These are phyloP conservation scores for Lasioglossum marginatum DNA, from an alignment of 2,888 invertebrate genomes.

Conservation along the genomic window DNA sequence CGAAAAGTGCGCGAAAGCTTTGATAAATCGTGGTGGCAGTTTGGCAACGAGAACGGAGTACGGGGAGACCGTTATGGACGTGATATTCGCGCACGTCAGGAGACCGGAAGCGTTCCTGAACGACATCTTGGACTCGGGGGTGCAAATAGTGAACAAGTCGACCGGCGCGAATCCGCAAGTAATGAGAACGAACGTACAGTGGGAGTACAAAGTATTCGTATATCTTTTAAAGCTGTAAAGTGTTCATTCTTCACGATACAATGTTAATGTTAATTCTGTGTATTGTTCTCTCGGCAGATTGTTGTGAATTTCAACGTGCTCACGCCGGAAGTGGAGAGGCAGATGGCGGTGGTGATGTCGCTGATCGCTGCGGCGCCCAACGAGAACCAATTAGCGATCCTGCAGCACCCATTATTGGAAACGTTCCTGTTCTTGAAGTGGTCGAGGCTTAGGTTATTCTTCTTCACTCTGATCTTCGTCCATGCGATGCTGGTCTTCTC, in stretches of 20 bases:
- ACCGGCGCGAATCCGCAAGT: conserved; percentile 74
- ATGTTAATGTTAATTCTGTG: too few relatives aligned
- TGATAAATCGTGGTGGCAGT: conserved; percentile 84
- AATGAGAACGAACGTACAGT: background rate
- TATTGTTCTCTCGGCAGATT: conserved; percentile 49
- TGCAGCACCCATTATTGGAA: conserved; percentile 85
- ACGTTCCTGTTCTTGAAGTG: conserved; percentile 85
- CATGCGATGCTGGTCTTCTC: conserved; percentile 84
- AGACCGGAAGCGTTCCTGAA: conserved; percentile 81
- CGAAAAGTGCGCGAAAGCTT: conserved; percentile 84
- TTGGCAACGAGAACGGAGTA: conserved; percentile 78
- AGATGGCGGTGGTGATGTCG: conserved; percentile 84
- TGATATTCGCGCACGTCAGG: conserved; percentile 81
- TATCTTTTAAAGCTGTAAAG: too few relatives aligned
- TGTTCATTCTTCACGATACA: too few relatives aligned
- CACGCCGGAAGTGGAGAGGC: conserved; percentile 80
- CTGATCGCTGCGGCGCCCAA: conserved; percentile 83
- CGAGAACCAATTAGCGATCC: conserved; percentile 82
- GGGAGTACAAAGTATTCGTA: too few relatives aligned
- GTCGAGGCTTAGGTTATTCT: conserved; percentile 85
- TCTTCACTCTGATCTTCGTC: conserved; percentile 83
- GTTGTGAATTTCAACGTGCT: conserved; percentile 83
- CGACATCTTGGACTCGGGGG: conserved; percentile 79
- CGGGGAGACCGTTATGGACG: conserved; percentile 81
- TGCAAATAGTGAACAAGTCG: conserved; percentile 72